A percentile compares a stretch with the other conserved stretches of the same genome.
Conservation (phyloP, 2,113 vertebrate species). For the Lipophrys pholis region DNA sequence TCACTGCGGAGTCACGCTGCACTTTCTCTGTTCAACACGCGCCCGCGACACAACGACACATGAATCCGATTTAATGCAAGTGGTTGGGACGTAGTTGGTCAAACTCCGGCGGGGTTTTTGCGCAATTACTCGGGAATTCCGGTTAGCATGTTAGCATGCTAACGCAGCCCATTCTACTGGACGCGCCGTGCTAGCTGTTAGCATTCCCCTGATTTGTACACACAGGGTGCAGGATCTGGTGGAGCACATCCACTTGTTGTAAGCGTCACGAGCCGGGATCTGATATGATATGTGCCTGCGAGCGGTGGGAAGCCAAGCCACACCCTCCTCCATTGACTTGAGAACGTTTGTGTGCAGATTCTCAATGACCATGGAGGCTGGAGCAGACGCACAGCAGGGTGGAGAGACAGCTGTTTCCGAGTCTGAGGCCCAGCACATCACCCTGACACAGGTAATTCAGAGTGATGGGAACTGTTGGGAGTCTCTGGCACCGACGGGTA, state of each 20-base stretch:
- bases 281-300: background rate
- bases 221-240: too few relatives aligned
- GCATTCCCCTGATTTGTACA: too few relatives aligned
- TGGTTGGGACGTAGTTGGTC: too few relatives aligned
- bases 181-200: conserved; percentile 15
- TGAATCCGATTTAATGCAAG: too few relatives aligned
- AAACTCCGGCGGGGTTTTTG: background rate
- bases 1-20: background rate
- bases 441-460: conserved; percentile 91
- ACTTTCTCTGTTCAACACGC: too few relatives aligned
- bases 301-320: conserved; percentile 55
- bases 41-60: too few relatives aligned
- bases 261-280: too few relatives aligned
- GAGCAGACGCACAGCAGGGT: conserved; percentile 96
- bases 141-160: conserved; percentile 67
- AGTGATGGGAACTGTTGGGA: too few relatives aligned
- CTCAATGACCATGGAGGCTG: conserved; percentile 99
- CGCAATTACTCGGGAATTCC: background rate
- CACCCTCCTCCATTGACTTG: conserved; percentile 56
- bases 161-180: background rate
- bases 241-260: too few relatives aligned
- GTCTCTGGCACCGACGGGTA: too few relatives aligned
- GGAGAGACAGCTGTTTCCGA: conserved; percentile 94
- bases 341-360: conserved; percentile 80
- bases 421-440: conserved; percentile 95